These are phyloP conservation scores for Rallus limicola DNA, from an alignment of 2,113 vertebrate genomes.

Conservation along the genomic window DNA sequence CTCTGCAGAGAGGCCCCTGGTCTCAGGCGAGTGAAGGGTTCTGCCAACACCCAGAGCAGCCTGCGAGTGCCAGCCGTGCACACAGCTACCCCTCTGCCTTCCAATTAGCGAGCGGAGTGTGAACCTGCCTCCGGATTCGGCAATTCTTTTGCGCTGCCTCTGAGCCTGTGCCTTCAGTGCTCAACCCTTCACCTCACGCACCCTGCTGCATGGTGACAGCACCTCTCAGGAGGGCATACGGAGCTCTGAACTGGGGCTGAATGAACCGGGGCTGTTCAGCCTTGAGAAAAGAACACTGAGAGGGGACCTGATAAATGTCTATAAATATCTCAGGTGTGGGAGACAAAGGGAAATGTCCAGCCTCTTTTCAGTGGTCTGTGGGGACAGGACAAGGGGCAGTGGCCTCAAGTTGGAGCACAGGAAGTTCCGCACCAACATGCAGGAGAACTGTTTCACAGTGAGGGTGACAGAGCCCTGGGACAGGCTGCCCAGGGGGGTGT, in stretches of 20 bases:
- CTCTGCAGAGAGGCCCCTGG: background rate
- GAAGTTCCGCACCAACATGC: too few species aligned
- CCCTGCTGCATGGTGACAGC: background rate
- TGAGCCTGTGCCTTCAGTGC: background rate
- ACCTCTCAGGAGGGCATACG: fast-evolving
- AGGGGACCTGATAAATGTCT: too few species aligned
- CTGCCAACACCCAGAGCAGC: background rate
- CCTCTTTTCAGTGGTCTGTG: too few species aligned
- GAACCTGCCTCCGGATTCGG: background rate
- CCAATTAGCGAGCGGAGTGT: background rate
- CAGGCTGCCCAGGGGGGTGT: too few species aligned
- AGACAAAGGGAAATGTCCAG: too few species aligned
- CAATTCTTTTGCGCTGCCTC: background rate
- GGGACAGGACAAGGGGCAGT: too few species aligned
- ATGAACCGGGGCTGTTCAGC: too few species aligned
- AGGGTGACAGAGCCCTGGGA: too few species aligned
- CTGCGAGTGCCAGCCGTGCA: background rate
- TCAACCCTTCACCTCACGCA: background rate
- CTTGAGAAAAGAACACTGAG: too few species aligned
- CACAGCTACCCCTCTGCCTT: background rate
- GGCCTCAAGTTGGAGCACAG: too few species aligned
- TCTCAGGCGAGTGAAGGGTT: background rate
- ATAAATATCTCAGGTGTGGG: too few species aligned
- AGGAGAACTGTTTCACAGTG: too few species aligned
- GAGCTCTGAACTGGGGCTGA: background rate